Conservation (phyloP, 2,888 invertebrate genomes). For the Poecilus cupreus region DNA sequence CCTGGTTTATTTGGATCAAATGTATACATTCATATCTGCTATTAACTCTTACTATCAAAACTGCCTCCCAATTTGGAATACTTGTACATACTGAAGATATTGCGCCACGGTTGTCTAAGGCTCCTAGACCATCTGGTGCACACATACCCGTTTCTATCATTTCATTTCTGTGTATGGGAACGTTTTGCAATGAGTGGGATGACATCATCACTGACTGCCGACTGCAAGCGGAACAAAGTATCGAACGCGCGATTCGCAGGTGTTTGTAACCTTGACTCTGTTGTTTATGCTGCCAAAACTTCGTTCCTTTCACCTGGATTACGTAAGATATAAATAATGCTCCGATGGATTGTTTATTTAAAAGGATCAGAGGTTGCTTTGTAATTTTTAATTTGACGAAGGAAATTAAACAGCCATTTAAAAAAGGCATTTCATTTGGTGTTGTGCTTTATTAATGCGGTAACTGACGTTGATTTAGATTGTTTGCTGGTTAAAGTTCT, state of each 20-base stretch:
- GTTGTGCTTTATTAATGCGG: too few relatives aligned
- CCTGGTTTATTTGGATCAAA: too few relatives aligned
- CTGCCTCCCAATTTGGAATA: neutral
- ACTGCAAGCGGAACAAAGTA: constrained; percentile 30
- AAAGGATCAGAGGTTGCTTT: too few relatives aligned
- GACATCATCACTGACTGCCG: constrained; percentile 14
- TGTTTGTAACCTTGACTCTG: constrained; percentile 47
- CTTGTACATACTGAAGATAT: neutral
- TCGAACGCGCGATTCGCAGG: constrained; percentile 30
- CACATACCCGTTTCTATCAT: constrained; percentile 8
- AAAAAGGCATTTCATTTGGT: too few relatives aligned
- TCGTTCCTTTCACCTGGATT: constrained; percentile 41
- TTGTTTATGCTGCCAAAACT: constrained; percentile 10
- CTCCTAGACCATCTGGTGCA: constrained; percentile 41
- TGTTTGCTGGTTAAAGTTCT: too few relatives aligned
- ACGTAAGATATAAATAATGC: constrained; percentile 2
- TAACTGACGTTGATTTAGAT: too few relatives aligned
- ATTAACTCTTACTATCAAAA: too few relatives aligned
- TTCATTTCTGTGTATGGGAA: constrained; percentile 24
- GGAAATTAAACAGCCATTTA: too few relatives aligned
- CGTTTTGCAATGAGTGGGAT: constrained; percentile 11
- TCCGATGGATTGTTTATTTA: too few relatives aligned
- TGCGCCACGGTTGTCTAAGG: neutral
- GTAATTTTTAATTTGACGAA: too few relatives aligned
- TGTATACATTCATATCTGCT: neutral